Conservation (phyloP, 2,888 invertebrate genomes). For the Ethmia dodecea region DNA sequence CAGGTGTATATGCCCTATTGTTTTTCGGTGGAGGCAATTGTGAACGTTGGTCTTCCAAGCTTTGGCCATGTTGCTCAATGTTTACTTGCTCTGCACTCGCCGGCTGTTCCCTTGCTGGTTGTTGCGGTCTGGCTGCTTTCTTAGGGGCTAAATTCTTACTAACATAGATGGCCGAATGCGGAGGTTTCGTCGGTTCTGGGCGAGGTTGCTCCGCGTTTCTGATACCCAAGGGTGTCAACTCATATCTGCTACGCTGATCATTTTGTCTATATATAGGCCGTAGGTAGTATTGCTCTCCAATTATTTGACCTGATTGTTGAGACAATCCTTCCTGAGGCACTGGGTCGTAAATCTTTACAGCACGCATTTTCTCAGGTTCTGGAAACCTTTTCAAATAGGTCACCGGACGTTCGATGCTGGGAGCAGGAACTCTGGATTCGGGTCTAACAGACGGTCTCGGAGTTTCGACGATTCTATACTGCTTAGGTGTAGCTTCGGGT, state of each 20-base stretch:
- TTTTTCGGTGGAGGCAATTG: constrained; percentile 70
- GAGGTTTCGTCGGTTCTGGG: constrained; percentile 49
- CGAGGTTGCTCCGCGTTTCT: constrained; percentile 39
- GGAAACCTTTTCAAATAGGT: constrained; percentile 62
- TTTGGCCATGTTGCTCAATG: constrained; percentile 48
- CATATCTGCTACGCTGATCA: constrained; percentile 55
- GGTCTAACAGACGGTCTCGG: constrained; percentile 47
- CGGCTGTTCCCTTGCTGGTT: constrained; percentile 20
- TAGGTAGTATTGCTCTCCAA: constrained; percentile 58
- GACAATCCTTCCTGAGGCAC: constrained; percentile 35
- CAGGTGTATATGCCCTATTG: constrained; percentile 70
- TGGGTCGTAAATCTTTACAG: constrained; percentile 56
- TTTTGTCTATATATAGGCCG: constrained; percentile 53
- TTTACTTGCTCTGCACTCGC: constrained; percentile 34
- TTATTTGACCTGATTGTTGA: constrained; percentile 43
- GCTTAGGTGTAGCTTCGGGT: constrained; percentile 58
- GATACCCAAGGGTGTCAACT: constrained; percentile 31
- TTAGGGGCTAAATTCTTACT: constrained; percentile 58
- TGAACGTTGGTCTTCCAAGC: constrained; percentile 53
- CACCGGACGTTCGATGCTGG: constrained; percentile 54
- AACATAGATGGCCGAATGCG: constrained; percentile 62
- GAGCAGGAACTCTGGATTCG: constrained; percentile 47
- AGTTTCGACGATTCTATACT: constrained; percentile 56
- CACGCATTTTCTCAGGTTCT: constrained; percentile 54
- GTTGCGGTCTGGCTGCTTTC: constrained; percentile 40